phyloP scores from a whole-genome alignment of 2,797 vertebrate species.

The Brachyrhaphis roseni region DNA sequence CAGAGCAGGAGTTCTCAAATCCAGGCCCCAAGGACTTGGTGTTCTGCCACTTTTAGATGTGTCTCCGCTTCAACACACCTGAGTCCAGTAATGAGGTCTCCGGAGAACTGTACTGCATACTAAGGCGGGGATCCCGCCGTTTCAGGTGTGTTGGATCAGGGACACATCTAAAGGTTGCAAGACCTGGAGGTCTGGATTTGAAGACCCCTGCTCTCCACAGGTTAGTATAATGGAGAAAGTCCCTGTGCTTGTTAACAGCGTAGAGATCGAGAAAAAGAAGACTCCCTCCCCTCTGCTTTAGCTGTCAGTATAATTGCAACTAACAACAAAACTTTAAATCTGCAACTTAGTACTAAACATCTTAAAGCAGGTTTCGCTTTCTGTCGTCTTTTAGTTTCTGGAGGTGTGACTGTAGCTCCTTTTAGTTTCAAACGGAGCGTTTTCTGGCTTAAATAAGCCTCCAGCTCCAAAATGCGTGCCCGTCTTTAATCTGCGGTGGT shows the following conservation, averaged over 20 bases:
- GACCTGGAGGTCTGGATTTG: not conserved
- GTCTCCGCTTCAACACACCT: not conserved
- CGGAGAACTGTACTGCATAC: not conserved
- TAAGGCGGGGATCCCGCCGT: not conserved
- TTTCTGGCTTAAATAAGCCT: slow-evolving; percentile 29
- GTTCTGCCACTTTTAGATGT: not conserved
- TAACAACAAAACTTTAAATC: slow-evolving; percentile 15
- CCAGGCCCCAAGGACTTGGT: not conserved
- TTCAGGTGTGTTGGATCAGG: not conserved
- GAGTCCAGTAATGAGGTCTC: not conserved
- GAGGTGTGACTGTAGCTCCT: not conserved
- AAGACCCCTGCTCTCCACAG: not conserved
- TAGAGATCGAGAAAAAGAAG: not conserved
- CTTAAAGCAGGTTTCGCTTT: not conserved
- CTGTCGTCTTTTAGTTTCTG: not conserved
- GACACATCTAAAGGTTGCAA: not conserved
- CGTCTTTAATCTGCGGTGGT: slow-evolving; percentile 20
- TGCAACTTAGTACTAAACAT: not conserved
- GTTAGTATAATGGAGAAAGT: not conserved
- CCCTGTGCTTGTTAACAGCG: not conserved
- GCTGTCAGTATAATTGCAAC: slow-evolving; percentile 14
- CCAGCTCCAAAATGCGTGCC: slow-evolving; percentile 25
- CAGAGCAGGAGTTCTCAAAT: not conserved
- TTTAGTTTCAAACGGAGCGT: slow-evolving; percentile 33
- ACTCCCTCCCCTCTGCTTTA: not conserved